Evolutionary conservation across 2,797 vertebrate genomes (phyloP), one percentile per base, ranked within the genome.

Genomic region (Malurus leucopterus): DNA sequence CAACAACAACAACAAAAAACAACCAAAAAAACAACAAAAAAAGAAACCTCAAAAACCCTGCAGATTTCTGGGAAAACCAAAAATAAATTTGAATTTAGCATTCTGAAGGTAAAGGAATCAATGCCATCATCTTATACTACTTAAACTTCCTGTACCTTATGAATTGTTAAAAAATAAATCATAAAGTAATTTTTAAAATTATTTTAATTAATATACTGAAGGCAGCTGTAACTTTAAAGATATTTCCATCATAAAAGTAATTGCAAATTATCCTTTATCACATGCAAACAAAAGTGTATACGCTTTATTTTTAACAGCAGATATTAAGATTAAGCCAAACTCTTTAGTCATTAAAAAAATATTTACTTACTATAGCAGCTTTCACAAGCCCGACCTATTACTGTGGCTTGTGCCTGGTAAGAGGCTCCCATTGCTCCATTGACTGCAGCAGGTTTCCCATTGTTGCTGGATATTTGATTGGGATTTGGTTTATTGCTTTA

Each of bases 401-500:
- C 96, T 2, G 98, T 84, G 23, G 95, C 95, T 88, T 96, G 97
- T n/a, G 98, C 87, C 88, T 98, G 98, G 70, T 96, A 98, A 50
- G 98, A 95, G 74, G 98, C 97, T 19, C 98, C 98, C 58, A 97
- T 94, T 5, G 98, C 98, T 88, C 99, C 99, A 3, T 99, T 99
- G 95, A 99, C 97, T 15, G 98, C 97, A 34, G 98, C 98, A 96
- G 98, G 98, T 92, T 99, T 99, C 88, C 98, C 98, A 44, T 98
- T 99, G 96, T 97, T 98, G 96, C 98, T 97, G 15, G 98, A 98
- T 97, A 99, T 99, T 97, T 99, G 99, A 97, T 99, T 99, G 90
- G 99, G 99, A 97, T 99, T 99, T 96, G 99, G 98, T 97, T 99
- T 99, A 97, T 99, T 99, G 97, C 99, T 99, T 98, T 77, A 88